These are phyloP conservation scores for Hiodon tergisus DNA, from an alignment of 2,113 vertebrate genomes.

Conservation along the genomic window DNA sequence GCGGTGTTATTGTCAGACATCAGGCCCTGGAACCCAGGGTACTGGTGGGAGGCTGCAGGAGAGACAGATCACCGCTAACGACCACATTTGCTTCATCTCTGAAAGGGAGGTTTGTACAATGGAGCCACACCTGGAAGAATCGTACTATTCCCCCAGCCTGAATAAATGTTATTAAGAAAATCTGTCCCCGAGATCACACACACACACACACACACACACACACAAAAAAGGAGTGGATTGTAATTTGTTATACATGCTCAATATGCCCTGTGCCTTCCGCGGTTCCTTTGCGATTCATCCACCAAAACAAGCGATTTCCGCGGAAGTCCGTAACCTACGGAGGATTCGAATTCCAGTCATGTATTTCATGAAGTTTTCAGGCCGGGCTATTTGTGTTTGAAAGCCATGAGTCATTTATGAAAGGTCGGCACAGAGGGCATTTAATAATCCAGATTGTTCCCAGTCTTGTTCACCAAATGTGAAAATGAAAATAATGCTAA, in stretches of 20 bases:
- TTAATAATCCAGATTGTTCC: background rate
- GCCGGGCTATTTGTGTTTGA: conserved; percentile 4
- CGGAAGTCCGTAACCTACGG: background rate
- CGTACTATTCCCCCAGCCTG: no score
- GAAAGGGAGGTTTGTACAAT: no score
- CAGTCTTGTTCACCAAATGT: background rate
- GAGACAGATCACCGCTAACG: background rate
- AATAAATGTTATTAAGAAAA: background rate
- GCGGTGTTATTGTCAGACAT: conserved; percentile 72
- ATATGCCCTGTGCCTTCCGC: background rate
- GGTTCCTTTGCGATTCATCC: background rate
- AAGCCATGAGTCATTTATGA: conserved; percentile 4
- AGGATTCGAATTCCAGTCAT: background rate
- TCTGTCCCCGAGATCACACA: background rate
- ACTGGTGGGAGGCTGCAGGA: conserved; percentile 63
- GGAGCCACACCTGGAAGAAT: no score
- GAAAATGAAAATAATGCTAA: background rate
- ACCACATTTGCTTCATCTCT: background rate
- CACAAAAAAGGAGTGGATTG: no score
- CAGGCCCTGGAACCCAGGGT: conserved; percentile 78
- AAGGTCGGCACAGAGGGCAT: conserved; percentile 1
- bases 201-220: background rate
- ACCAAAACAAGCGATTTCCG: background rate
- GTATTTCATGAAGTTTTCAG: conserved; percentile 5
- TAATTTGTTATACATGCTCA: background rate